Conservation (phyloP, 1,140 invertebrate species). For the Cydia fagiglandana region DNA sequence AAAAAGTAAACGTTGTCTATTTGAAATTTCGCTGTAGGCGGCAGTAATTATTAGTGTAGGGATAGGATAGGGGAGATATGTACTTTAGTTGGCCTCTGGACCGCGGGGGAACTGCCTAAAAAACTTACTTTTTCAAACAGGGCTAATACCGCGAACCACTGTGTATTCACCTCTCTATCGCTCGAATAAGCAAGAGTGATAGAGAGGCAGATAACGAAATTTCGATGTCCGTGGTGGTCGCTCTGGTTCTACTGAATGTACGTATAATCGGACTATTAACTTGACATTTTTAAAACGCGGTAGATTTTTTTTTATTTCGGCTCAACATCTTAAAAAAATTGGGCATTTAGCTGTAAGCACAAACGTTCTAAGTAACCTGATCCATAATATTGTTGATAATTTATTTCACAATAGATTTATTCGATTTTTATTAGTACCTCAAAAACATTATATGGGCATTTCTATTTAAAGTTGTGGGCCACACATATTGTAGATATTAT, state of each 20-base stretch:
- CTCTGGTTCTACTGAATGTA: no score
- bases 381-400: background rate
- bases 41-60: slow-evolving; percentile 41
- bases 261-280: background rate
- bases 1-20: slow-evolving; percentile 48
- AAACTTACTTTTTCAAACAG: background rate
- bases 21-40: slow-evolving; percentile 47
- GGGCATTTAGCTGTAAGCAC: background rate
- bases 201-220: no score
- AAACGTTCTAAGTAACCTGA: background rate
- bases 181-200: no score
- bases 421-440: background rate
- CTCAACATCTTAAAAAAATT: background rate
- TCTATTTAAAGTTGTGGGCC: no score
- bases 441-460: background rate
- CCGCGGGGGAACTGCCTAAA: background rate
- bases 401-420: background rate
- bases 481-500: no score
- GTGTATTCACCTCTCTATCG: no score
- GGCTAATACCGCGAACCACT: background rate
- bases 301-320: background rate
- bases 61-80: slow-evolving; percentile 33
- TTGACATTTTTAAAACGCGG: background rate
- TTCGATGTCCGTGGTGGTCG: no score
- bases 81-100: background rate